phyloP scores from a whole-genome alignment of 2,113 vertebrate species.

The Chiloscyllium plagiosum region DNA sequence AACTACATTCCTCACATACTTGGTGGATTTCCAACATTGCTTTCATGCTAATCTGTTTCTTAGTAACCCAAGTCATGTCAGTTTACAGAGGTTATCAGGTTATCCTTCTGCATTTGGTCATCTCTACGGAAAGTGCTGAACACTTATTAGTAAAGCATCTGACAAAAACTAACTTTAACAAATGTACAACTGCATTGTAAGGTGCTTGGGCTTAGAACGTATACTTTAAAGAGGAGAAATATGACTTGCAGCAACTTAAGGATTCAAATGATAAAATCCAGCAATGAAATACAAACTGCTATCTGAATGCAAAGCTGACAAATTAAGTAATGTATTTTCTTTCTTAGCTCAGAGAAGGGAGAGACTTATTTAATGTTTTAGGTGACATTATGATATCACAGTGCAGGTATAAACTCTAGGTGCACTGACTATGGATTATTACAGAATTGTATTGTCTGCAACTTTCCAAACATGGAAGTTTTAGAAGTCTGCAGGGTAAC shows the following conservation, averaged over 20 bases:
- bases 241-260: neutral
- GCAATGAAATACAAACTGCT: neutral
- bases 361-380: neutral
- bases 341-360: neutral
- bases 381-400: neutral
- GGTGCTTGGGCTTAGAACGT: neutral
- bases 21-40: neutral
- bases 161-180: neutral
- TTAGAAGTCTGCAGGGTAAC: neutral
- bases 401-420: neutral
- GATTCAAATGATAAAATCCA: neutral
- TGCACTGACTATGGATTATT: neutral
- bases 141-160: neutral
- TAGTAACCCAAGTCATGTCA: neutral
- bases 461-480: no score
- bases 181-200: neutral
- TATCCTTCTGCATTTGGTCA: neutral
- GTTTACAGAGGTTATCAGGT: neutral
- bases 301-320: neutral
- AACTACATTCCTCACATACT: neutral
- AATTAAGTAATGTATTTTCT: neutral
- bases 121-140: neutral
- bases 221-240: neutral
- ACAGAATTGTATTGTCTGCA: neutral
- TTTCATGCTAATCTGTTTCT: neutral